Evolutionary conservation across 2,113 vertebrate species (phyloP).

Genomic region (Aldabrachelys gigantea): DNA sequence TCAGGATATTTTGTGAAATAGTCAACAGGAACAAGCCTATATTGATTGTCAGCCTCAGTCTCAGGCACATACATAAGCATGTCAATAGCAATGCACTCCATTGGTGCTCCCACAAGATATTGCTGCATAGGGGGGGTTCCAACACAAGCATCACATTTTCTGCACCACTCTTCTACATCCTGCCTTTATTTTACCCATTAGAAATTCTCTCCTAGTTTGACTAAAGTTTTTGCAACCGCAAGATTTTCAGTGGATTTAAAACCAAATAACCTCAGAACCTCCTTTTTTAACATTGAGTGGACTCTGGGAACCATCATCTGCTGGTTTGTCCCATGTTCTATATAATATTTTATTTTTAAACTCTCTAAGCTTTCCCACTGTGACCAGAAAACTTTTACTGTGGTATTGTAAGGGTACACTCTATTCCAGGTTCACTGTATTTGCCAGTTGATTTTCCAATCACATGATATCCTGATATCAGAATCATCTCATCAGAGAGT

Average conservation of each 20-base stretch:
- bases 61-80: neutral
- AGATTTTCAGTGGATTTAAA: conserved; percentile 9
- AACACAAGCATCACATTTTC: neutral
- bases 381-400: neutral
- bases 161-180: conserved; percentile 14
- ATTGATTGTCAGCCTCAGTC: fast-evolving
- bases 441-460: neutral
- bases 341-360: conserved; percentile 33
- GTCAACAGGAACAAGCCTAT: neutral
- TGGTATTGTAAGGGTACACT: neutral
- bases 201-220: neutral
- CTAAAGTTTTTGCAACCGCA: neutral
- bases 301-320: conserved; percentile 11
- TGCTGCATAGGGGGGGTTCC: neutral
- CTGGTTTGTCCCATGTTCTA: neutral
- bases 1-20: neutral
- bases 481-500: neutral
- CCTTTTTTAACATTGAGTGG: conserved; percentile 1
- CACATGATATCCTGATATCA: neutral
- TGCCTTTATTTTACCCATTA: neutral
- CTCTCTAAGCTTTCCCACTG: neutral
- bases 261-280: neutral
- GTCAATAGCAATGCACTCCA: neutral
- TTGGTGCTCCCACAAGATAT: neutral
- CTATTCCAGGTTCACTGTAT: neutral